These are phyloP conservation scores for Bombus fervidus DNA, from an alignment of 1,140 invertebrate genomes.

Conservation along the genomic window DNA sequence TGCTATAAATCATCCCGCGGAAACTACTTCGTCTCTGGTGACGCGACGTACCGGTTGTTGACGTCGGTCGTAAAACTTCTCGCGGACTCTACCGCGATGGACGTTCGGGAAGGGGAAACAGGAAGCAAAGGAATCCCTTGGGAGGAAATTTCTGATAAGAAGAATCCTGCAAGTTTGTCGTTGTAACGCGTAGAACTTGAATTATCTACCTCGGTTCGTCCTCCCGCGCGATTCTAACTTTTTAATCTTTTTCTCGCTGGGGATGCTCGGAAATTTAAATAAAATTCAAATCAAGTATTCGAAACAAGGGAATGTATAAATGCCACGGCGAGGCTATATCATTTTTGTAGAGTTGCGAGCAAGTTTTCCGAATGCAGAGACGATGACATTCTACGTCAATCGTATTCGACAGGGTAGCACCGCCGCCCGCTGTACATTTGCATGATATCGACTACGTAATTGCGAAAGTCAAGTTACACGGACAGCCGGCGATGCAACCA, in stretches of 20 bases:
- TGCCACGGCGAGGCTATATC: neutral
- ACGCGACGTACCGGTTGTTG: neutral
- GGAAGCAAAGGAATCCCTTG: neutral
- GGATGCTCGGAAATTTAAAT: neutral
- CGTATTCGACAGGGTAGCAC: neutral
- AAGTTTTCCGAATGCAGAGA: neutral
- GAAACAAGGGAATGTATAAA: no score
- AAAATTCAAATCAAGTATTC: neutral
- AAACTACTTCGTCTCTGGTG: constrained; percentile 8
- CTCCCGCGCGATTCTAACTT: neutral
- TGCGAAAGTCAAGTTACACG: constrained; percentile 39
- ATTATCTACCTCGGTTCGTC: no score
- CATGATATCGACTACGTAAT: constrained; percentile 69
- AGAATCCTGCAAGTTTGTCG: no score
- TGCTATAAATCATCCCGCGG: constrained; percentile 47
- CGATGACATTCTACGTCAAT: neutral
- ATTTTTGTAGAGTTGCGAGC: neutral
- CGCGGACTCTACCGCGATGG: no score
- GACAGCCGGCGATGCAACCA: constrained; percentile 19
- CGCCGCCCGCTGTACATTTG: constrained; percentile 40
- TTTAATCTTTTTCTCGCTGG: neutral
- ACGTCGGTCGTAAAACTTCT: constrained; percentile 28
- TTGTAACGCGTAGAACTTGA: no score
- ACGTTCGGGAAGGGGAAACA: no score
- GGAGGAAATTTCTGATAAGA: constrained; percentile 7